These are phyloP conservation scores for Sarcophilus harrisii DNA, from an alignment of 2,797 vertebrate genomes.

Conservation along the genomic window DNA sequence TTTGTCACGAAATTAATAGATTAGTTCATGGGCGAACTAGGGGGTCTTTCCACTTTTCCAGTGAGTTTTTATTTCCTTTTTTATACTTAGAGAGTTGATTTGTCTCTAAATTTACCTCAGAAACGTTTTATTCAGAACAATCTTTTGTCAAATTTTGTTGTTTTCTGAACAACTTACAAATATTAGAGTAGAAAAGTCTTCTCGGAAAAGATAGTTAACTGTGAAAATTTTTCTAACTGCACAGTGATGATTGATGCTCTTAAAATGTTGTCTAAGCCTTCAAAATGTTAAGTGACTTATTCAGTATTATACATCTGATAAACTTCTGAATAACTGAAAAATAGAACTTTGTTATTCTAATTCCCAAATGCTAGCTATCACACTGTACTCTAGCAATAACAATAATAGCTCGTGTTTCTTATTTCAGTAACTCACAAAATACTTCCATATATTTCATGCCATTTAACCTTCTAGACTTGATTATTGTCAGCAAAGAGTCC, in stretches of 20 bases:
- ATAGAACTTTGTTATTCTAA: background rate
- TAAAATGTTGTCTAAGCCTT: background rate
- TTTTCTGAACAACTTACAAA: slow-evolving; percentile 57
- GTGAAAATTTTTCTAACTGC: background rate
- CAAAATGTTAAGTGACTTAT: background rate
- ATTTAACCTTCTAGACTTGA: slow-evolving; percentile 40
- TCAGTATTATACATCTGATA: background rate
- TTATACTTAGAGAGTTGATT: background rate
- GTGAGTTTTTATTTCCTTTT: background rate
- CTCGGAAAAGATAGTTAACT: background rate
- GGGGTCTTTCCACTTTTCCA: background rate
- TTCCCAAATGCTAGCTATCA: background rate
- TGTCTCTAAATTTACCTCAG: background rate
- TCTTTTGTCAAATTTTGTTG: slow-evolving; percentile 37
- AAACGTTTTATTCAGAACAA: background rate
- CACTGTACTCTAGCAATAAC: background rate
- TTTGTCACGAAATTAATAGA: background rate
- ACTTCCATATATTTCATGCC: background rate
- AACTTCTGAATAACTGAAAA: background rate
- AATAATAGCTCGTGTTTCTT: background rate
- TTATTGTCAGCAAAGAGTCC: slow-evolving; percentile 16
- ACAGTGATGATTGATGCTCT: background rate
- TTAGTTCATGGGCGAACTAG: background rate
- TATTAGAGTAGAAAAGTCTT: slow-evolving; percentile 41
- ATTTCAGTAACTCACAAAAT: background rate